Conservation (phyloP, 2,888 invertebrate genomes). For the Drosophila picticornis region DNA sequence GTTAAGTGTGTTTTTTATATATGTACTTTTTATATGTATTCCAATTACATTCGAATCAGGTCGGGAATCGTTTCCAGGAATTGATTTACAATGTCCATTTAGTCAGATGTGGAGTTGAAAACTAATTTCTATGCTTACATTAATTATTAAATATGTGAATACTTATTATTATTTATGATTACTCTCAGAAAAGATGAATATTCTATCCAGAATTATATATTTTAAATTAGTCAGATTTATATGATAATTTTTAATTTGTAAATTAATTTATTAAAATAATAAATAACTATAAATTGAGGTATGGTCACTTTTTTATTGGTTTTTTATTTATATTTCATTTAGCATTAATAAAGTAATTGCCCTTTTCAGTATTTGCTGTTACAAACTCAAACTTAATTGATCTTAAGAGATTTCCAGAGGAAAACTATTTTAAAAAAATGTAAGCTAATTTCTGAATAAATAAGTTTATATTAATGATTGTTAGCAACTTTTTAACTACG, state of each 20-base stretch:
- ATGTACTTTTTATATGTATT: not conserved
- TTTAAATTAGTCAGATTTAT: not conserved
- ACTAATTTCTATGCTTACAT: not conserved
- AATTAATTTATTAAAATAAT: not conserved
- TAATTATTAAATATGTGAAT: not conserved
- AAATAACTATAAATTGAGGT: not conserved
- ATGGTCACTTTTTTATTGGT: accelerated
- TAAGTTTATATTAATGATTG: not conserved
- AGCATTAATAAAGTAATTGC: not conserved
- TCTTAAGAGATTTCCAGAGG: not conserved
- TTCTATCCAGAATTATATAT: not conserved
- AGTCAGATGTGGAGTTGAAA: not conserved
- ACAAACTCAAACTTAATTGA: not conserved
- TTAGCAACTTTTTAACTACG: too few relatives aligned
- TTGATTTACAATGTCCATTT: not conserved
- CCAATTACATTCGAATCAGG: not conserved
- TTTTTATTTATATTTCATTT: not conserved
- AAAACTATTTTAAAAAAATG: not conserved
- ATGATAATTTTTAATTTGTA: not conserved
- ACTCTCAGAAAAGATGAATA: not conserved
- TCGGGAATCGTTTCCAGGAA: not conserved
- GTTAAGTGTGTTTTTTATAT: not conserved
- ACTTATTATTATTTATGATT: not conserved
- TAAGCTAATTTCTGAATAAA: not conserved
- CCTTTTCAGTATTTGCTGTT: not conserved